Percentiles rank a stretch among this genome's conserved stretches.
phyloP scores from a whole-genome alignment of 2,113 vertebrate genomes.

The Eulacestoma nigropectus region DNA sequence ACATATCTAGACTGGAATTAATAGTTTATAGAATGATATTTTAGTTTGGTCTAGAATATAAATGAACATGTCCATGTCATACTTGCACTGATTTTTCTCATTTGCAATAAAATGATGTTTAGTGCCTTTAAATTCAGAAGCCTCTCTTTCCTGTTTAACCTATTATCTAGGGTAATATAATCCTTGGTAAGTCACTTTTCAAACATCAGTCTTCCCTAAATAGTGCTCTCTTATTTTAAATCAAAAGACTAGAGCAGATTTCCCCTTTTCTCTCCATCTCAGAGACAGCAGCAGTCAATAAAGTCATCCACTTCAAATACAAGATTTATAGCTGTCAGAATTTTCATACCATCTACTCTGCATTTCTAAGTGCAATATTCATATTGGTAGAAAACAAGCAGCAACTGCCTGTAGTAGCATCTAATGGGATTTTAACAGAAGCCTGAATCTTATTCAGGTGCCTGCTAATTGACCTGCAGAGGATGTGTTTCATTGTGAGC shows the following conservation, averaged over 20 bases:
- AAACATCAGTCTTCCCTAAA: constrained; percentile 12
- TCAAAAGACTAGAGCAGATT: neutral
- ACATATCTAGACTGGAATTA: neutral
- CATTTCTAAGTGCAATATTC: constrained; percentile 27
- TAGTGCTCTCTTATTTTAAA: constrained; percentile 1
- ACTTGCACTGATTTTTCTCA: constrained; percentile 48
- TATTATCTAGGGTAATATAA: constrained; percentile 42
- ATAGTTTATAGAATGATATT: constrained; percentile 44
- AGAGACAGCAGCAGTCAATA: constrained; percentile 22
- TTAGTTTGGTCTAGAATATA: constrained; percentile 51
- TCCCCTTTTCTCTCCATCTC: neutral
- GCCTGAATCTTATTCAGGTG: neutral
- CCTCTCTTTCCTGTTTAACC: constrained; percentile 28
- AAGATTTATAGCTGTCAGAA: neutral
- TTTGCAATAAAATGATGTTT: constrained; percentile 30
- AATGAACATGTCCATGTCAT: constrained; percentile 32
- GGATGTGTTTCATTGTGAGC: constrained; percentile 23
- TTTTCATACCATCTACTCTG: neutral
- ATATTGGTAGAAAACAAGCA: neutral
- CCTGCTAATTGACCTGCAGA: constrained; percentile 26
- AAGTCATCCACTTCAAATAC: neutral
- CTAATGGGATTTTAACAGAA: constrained; percentile 15
- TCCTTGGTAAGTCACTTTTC: constrained; percentile 37
- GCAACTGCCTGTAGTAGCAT: neutral
- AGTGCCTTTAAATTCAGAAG: constrained; percentile 34